Conservation (phyloP, 2,797 vertebrate genomes). For the Anas georgica region DNA sequence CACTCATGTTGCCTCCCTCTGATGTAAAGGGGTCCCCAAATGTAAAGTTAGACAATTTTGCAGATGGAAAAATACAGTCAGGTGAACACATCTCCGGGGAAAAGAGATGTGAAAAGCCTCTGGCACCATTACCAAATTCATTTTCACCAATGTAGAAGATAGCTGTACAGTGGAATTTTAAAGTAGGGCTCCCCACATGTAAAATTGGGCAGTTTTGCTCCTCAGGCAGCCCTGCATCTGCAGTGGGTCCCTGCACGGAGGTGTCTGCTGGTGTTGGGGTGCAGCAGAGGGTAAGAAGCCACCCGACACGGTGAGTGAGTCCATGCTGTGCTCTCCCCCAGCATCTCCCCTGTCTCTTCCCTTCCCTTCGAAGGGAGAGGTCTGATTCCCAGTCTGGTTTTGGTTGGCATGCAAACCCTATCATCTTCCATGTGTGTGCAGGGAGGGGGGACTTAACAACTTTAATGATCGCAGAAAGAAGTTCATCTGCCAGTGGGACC, state of each 20-base stretch:
- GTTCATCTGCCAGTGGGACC: constrained; percentile 18
- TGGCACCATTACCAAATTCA: neutral
- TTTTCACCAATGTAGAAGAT: accelerated
- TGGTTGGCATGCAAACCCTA: constrained; percentile 12
- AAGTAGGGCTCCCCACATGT: neutral
- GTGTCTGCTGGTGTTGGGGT: neutral
- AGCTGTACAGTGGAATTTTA: neutral
- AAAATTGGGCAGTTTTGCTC: neutral
- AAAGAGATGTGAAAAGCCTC: neutral
- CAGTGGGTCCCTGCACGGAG: neutral
- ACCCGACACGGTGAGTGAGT: accelerated
- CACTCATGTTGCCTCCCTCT: neutral
- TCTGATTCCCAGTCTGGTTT: neutral
- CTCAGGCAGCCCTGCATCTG: neutral
- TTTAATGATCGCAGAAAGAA: constrained; percentile 14
- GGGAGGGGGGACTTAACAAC: neutral
- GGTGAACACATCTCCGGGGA: neutral
- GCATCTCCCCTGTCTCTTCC: neutral
- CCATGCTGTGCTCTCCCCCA: neutral
- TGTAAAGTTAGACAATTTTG: neutral
- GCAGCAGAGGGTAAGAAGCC: neutral
- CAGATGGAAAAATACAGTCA: neutral
- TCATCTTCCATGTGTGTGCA: neutral
- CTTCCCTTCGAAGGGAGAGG: neutral
- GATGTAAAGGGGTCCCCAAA: neutral